Conservation (phyloP, 1,140 invertebrate species). For the Neodiprion fabricii region DNA sequence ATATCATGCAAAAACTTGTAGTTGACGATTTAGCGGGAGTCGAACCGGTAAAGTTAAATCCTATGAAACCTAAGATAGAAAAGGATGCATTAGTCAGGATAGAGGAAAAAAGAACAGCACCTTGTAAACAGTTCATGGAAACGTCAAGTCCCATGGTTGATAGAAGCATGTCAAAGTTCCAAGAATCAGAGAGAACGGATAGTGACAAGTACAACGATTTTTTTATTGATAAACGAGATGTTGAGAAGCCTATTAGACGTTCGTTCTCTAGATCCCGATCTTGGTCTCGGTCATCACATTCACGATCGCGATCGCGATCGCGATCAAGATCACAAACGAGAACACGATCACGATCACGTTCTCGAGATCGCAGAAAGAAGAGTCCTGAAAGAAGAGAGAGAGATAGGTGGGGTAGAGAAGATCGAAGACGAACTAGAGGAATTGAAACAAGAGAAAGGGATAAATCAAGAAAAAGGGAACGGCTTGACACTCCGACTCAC, state of each 20-base stretch:
- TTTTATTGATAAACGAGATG: neutral
- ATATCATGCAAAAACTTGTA: too few species aligned
- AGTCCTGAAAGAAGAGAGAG: neutral
- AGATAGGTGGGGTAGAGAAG: neutral
- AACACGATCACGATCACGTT: neutral
- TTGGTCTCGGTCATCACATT: neutral
- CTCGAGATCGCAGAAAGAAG: neutral
- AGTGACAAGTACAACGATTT: slow-evolving; percentile 5
- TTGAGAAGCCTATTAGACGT: neutral
- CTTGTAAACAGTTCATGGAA: neutral
- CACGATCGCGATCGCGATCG: neutral
- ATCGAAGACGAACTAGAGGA: slow-evolving; percentile 16
- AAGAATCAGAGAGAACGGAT: neutral
- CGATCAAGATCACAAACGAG: neutral
- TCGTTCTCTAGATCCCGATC: neutral
- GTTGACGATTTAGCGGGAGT: too few species aligned
- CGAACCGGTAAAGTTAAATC: too few species aligned
- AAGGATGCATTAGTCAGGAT: too few species aligned
- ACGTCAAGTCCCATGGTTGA: neutral
- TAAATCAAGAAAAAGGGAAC: slow-evolving; percentile 11
- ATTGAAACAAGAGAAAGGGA: slow-evolving; percentile 24
- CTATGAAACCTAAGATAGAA: too few species aligned
- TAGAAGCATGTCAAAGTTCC: neutral
- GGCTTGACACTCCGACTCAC: slow-evolving; percentile 10
- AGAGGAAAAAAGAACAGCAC: neutral